Evolutionary conservation across 2,797 vertebrate species (phyloP), one percentile per base, ranked within the genome.

Genomic region (Triplophysa bombifrons): DNA sequence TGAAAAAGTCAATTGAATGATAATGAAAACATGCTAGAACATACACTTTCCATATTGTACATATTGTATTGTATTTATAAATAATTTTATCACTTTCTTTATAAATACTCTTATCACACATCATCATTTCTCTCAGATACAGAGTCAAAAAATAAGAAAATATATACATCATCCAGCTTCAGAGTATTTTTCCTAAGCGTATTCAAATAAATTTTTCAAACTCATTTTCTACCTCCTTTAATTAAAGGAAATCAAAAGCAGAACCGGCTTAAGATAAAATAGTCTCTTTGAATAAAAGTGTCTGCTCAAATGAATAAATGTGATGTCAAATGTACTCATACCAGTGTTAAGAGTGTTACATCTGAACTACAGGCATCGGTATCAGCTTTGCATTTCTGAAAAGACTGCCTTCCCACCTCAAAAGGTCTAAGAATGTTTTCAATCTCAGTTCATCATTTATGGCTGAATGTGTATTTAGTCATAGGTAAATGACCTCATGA

Each of bases 401-500:
- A 65, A 51, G 50, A 73, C 72, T 20, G 63, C 58, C 19, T 44
- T 50, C 53, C 41, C 60, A 61, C 81, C 72, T 78, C 75, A 83
- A 81, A 72, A 68, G 48, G 27, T 38, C 68, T 25, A 60, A 74
- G 60, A 78, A 83, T 81, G 72, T 79, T 77, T 80, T 78, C 73
- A 66, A 70, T 77, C 65, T 82, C 73, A 74, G 44, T 44, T 22
- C 61, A 85, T 76, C 72, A 75, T 55, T 64, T n/a, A 20, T n/a
- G 78, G 50, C 75, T 30, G 50, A 9, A 82, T 63, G 82, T 78
- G 1, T 8, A 19, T 78, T 60, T 48, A 80, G 55, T 69, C 75
- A 66, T 20, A 20, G 44, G 22, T 30, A 76, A 82, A 76, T 71
- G 30, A 72, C 78, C 70, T 66, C 48, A 27, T 63, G 74, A 84